Conservation (phyloP, 2,113 vertebrate species). For the Turdus rufiventris region DNA sequence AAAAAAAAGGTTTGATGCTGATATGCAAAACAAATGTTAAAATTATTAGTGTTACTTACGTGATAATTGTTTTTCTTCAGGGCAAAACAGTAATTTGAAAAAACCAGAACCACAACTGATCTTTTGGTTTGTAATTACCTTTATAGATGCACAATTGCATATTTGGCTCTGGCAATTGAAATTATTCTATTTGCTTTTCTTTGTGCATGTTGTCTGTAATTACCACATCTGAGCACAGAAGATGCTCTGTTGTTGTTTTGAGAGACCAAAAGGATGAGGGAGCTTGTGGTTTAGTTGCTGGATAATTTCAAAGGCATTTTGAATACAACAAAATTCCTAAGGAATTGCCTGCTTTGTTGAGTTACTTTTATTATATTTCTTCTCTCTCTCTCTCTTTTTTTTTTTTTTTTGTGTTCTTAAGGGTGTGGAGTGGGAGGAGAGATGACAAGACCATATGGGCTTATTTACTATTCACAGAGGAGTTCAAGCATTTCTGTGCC, state of each 20-base stretch:
- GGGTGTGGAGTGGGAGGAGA: not conserved
- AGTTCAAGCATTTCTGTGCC: constrained; percentile 16
- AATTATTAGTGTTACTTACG: not conserved
- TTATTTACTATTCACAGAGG: constrained; percentile 35
- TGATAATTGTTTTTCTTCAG: constrained; percentile 33
- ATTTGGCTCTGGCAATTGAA: constrained; percentile 25
- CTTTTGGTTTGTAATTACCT: constrained; percentile 43
- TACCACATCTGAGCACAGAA: constrained; percentile 22
- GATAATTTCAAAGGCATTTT: constrained; percentile 56
- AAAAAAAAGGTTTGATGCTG: not conserved
- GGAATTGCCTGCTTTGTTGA: constrained; percentile 39
- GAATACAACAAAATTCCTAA: constrained; percentile 46
- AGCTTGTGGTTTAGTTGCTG: constrained; percentile 34
- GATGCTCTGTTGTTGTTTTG: constrained; percentile 16
- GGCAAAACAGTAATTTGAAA: constrained; percentile 39
- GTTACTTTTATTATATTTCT: not conserved
- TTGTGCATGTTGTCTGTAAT: constrained; percentile 41
- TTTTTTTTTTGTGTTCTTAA: not conserved
- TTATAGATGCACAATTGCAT: constrained; percentile 18
- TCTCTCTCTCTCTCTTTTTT: not conserved
- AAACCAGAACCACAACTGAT: constrained; percentile 27
- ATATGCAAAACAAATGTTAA: constrained; percentile 19
- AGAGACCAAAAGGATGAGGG: constrained; percentile 5
- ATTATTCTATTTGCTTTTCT: constrained; percentile 49
- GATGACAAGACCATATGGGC: not conserved